Evolutionary conservation across 2,797 vertebrate species (phyloP).

Genomic region (Sebastes iracundus): DNA sequence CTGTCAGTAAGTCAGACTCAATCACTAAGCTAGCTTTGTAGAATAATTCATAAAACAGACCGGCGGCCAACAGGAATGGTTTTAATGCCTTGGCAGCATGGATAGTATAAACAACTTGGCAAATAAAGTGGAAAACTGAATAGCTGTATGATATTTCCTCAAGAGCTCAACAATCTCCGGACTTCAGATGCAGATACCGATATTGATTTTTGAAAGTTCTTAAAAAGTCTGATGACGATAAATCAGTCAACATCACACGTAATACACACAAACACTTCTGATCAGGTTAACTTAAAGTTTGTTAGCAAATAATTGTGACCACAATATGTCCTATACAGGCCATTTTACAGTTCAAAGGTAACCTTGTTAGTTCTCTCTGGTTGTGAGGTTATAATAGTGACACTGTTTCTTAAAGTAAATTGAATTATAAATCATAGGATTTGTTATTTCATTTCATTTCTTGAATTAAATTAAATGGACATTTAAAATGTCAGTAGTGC

Average conservation of each 20-base stretch:
- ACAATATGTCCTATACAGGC: not conserved
- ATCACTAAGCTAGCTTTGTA: not conserved
- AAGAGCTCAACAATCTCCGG: not conserved
- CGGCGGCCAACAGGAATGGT: not conserved
- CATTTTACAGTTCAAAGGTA: not conserved
- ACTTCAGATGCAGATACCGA: not conserved
- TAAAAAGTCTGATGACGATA: not conserved
- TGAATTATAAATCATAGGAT: not conserved
- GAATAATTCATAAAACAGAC: not conserved
- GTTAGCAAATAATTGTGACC: not conserved
- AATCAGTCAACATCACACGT: not conserved
- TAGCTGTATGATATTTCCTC: not conserved
- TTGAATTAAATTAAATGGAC: not conserved
- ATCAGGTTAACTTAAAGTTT: not conserved
- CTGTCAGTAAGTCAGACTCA: not conserved
- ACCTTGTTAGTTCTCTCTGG: not conserved
- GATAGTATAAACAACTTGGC: not conserved
- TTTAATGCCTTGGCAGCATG: not conserved
- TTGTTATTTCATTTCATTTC: not conserved
- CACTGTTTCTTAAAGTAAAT: not conserved
- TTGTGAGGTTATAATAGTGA: not conserved
- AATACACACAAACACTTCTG: not conserved
- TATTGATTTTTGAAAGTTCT: not conserved
- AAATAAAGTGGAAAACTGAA: not conserved
- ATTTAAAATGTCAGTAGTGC: not conserved